These are phyloP conservation scores for Hylyphantes graminicola DNA, from an alignment of 1,140 invertebrate species.

Conservation along the genomic window DNA sequence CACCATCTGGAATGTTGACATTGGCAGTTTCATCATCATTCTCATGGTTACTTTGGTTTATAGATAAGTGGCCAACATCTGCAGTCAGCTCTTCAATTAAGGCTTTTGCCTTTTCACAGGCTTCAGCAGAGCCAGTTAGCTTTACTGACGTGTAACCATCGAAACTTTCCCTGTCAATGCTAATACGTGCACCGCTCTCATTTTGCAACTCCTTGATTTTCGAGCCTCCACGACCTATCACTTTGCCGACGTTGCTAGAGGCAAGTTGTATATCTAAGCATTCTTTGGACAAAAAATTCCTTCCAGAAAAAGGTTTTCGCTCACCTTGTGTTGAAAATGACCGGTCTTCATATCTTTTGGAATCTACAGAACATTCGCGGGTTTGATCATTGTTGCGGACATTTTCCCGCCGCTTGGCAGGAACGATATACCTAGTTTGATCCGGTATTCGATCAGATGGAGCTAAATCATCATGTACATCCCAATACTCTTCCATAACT, in stretches of 20 bases:
- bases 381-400: too few relatives aligned
- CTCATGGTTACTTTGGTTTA: background rate
- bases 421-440: too few relatives aligned
- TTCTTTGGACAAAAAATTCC: background rate
- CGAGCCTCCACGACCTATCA: slow-evolving; percentile 87
- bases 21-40: background rate
- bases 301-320: too few relatives aligned
- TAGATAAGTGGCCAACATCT: slow-evolving; percentile 6
- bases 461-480: too few relatives aligned
- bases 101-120: slow-evolving; percentile 71
- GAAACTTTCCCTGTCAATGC: slow-evolving; percentile 65
- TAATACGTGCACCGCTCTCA: slow-evolving; percentile 80
- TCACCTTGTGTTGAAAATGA: too few relatives aligned
- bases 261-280: slow-evolving; percentile 21
- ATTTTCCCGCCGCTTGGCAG: too few relatives aligned
- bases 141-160: slow-evolving; percentile 57
- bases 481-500: too few relatives aligned
- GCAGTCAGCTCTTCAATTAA: slow-evolving; percentile 70
- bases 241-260: slow-evolving; percentile 66
- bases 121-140: slow-evolving; percentile 71
- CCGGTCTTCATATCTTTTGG: too few relatives aligned
- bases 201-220: slow-evolving; percentile 95
- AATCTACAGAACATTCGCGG: too few relatives aligned
- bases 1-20: background rate
- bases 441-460: too few relatives aligned